Conservation (phyloP, 2,113 vertebrate genomes). For the Macroglossus sobrinus region DNA sequence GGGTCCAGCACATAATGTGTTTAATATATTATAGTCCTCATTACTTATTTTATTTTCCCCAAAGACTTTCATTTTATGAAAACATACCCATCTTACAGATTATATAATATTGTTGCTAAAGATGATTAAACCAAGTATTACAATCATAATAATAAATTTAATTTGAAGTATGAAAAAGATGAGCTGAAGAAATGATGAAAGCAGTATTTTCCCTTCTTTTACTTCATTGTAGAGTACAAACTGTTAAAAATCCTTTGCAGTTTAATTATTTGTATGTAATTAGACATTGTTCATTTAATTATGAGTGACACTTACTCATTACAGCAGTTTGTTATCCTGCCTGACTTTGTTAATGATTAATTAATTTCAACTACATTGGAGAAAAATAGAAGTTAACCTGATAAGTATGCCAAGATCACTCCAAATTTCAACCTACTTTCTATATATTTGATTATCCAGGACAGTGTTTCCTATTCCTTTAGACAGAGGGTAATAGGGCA, state of each 20-base stretch:
- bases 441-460: neutral
- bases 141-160: slow-evolving; percentile 1
- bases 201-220: neutral
- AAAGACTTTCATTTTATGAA: neutral
- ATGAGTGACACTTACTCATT: slow-evolving; percentile 28
- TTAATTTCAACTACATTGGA: neutral
- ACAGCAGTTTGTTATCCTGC: slow-evolving; percentile 3
- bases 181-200: neutral
- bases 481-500: neutral
- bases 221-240: neutral
- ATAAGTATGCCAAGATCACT: neutral
- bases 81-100: neutral
- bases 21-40: neutral
- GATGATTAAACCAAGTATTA: neutral
- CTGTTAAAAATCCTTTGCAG: neutral
- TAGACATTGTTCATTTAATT: slow-evolving; percentile 51
- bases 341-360: slow-evolving; percentile 39
- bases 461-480: neutral
- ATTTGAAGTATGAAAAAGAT: neutral
- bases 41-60: neutral
- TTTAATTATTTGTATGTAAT: slow-evolving; percentile 30
- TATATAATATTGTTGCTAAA: neutral
- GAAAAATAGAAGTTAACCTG: neutral
- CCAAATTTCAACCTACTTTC: neutral
- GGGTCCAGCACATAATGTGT: neutral